phyloP scores from a whole-genome alignment of 2,888 invertebrate species.

The Tortricodes alternella region DNA sequence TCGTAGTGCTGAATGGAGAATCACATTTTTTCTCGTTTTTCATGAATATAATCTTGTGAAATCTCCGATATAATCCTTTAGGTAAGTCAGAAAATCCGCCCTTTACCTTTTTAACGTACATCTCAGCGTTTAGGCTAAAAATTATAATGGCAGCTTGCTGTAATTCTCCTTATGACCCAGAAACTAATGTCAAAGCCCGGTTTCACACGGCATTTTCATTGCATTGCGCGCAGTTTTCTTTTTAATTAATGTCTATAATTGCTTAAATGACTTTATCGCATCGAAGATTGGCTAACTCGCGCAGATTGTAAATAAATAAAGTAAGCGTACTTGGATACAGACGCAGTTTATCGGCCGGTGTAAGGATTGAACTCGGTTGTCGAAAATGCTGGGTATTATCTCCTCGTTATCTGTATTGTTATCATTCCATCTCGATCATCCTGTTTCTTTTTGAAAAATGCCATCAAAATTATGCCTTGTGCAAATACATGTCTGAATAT shows the following conservation, averaged over 20 bases:
- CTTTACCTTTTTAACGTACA: conserved; percentile 33
- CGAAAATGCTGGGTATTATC: conserved; percentile 62
- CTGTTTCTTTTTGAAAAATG: conserved; percentile 48
- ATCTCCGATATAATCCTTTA: conserved; percentile 69
- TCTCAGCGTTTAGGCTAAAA: conserved; percentile 37
- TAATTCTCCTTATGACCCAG: conserved; percentile 72
- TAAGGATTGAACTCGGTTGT: conserved; percentile 34
- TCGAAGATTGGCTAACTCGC: conserved; percentile 27
- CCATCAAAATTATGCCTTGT: conserved; percentile 44
- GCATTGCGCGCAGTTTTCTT: conserved; percentile 51
- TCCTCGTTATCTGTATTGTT: conserved; percentile 67
- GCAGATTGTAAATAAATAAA: conserved; percentile 18
- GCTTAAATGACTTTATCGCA: conserved; percentile 35
- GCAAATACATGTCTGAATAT: conserved; percentile 47
- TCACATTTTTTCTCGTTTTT: conserved; percentile 79
- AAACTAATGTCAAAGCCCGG: conserved; percentile 78
- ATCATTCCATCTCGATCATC: conserved; percentile 65
- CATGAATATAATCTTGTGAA: conserved; percentile 75
- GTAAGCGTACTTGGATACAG: conserved; percentile 34
- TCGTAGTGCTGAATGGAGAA: conserved; percentile 81
- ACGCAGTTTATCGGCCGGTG: conserved; percentile 39
- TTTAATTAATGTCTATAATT: conserved; percentile 35
- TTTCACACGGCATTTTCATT: conserved; percentile 65
- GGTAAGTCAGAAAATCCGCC: conserved; percentile 62
- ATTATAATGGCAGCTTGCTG: conserved; percentile 53